A percentile compares a stretch with the other conserved stretches of the same genome.
Evolutionary conservation across 64 coral and sea anemone genomes (phyloP).

Genomic region (Porites australiensis): DNA sequence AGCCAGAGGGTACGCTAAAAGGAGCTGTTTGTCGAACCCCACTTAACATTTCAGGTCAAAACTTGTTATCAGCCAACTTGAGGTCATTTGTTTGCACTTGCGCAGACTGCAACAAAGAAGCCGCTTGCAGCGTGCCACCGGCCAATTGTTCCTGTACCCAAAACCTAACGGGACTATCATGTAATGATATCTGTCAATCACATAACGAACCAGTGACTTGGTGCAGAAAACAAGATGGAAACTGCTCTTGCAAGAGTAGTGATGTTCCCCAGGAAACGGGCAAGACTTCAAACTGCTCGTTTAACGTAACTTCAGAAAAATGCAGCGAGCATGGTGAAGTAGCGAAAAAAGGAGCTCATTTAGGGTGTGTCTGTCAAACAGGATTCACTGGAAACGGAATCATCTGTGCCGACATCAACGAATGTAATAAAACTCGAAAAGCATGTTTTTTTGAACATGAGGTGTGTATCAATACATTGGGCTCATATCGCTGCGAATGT

Average conservation of each 20-base stretch:
- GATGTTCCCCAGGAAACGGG: too few species aligned
- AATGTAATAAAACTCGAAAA: not conserved
- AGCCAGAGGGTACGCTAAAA: not conserved
- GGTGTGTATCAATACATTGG: slow-evolving; percentile 40
- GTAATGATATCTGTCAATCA: slow-evolving; percentile 3
- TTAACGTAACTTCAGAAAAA: slow-evolving; percentile 42
- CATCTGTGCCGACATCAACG: slow-evolving; percentile 45
- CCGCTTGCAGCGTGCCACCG: not conserved
- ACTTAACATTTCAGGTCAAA: not conserved
- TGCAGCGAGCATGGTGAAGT: slow-evolving; percentile 47
- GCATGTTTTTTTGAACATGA: not conserved
- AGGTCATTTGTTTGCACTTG: slow-evolving; percentile 40
- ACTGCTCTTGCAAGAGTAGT: slow-evolving; percentile 15
- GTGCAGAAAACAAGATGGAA: not conserved
- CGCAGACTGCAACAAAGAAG: slow-evolving; percentile 7
- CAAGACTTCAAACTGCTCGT: slow-evolving; percentile 38
- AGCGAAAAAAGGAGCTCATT: slow-evolving; percentile 16
- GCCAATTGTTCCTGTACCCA: slow-evolving; percentile 18
- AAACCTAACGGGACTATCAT: slow-evolving; percentile 2
- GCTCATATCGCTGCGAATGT: slow-evolving; percentile 38
- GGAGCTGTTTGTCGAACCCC: slow-evolving; percentile 17
- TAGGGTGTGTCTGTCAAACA: slow-evolving; percentile 34
- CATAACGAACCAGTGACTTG: not conserved
- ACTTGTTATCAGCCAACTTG: slow-evolving; percentile 10
- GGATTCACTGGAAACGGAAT: slow-evolving; percentile 52